Evolutionary conservation across 2,113 vertebrate genomes (phyloP), one percentile per base, ranked within the genome.

Genomic region (Calyptommatus sinebrachiatus): DNA sequence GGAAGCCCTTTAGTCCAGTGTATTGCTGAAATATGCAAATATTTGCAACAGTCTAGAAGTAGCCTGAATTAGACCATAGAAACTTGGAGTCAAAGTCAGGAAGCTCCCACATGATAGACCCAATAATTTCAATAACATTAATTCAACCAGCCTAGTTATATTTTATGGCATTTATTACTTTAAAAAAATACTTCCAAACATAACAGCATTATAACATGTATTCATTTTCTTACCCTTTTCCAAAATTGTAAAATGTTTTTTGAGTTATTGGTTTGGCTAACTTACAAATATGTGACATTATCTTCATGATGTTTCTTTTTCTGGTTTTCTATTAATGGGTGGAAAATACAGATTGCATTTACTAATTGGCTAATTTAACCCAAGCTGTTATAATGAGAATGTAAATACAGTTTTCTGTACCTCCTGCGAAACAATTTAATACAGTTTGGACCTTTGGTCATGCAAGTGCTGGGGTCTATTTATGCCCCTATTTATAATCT

Each of bases 251-350:
- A 77, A 67, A 73, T 8, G 18, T 31, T 29, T 73, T 48, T 22
- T 78, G 24, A 48, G 35, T 57, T 68, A 26, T 67, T 61, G 20
- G 63, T 6, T 31, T 73, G 81, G 50, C n/a, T 67, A 73, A 22
- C 22, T 67, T 69, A 73, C 85, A 89, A 82, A 89, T 83, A 81
- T 89, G 85, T 89, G 78, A 84, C 57, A 82, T 73, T 14, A 10
- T 79, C 83, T 90, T 88, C 85, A 86, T 68, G 24, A 60, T 66
- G 26, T 57, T 57, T 80, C 35, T 35, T 71, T 76, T 63, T 83
- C 79, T 83, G 83, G 69, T 84, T 87, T 80, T 86, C 57, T 76
- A 14, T 68, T 60, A 67, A 77, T 61, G 78, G 7, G 72, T 85
- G 85, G 10, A 46, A 75, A 88, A 87, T 71, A 77, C 82, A 41